A percentile compares a stretch with the other conserved stretches of the same genome.
These are phyloP conservation scores for Clivina fossor DNA, from an alignment of 2,888 invertebrate genomes.

Conservation along the genomic window DNA sequence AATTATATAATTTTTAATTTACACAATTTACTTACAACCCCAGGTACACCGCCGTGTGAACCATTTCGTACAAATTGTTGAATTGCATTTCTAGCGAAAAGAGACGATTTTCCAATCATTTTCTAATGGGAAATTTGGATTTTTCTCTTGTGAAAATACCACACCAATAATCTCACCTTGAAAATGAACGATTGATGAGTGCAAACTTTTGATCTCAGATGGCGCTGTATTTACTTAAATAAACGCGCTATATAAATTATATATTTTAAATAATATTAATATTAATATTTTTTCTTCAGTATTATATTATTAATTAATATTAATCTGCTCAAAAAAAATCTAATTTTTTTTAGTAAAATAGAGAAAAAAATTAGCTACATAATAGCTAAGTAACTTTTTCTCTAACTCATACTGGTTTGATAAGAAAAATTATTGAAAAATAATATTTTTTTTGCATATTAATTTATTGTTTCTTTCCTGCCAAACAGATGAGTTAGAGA, in stretches of 20 bases:
- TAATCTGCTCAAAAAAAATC: not conserved
- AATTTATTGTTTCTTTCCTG: not conserved
- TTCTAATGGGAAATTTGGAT: constrained; percentile 23
- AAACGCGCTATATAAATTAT: too few relatives aligned
- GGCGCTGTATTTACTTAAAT: too few relatives aligned
- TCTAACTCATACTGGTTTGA: too few relatives aligned
- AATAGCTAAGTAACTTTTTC: too few relatives aligned
- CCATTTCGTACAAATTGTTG: constrained; percentile 47
- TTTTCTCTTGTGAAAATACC: not conserved
- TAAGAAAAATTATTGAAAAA: too few relatives aligned
- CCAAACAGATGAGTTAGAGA: not conserved
- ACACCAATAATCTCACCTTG: not conserved
- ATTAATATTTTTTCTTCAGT: too few relatives aligned
- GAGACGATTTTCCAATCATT: constrained; percentile 47
- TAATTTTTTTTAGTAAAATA: not conserved
- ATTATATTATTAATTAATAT: not conserved
- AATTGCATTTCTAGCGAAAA: constrained; percentile 47
- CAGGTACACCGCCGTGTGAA: constrained; percentile 57
- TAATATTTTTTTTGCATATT: not conserved
- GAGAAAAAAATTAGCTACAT: too few relatives aligned
- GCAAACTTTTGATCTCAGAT: too few relatives aligned
- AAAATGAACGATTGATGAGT: too few relatives aligned
- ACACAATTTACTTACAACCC: constrained; percentile 57
- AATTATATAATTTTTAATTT: constrained; percentile 33
- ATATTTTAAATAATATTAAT: too few relatives aligned